These are phyloP conservation scores for Flexamia atlantica DNA, from an alignment of 2,888 invertebrate genomes.

Conservation along the genomic window DNA sequence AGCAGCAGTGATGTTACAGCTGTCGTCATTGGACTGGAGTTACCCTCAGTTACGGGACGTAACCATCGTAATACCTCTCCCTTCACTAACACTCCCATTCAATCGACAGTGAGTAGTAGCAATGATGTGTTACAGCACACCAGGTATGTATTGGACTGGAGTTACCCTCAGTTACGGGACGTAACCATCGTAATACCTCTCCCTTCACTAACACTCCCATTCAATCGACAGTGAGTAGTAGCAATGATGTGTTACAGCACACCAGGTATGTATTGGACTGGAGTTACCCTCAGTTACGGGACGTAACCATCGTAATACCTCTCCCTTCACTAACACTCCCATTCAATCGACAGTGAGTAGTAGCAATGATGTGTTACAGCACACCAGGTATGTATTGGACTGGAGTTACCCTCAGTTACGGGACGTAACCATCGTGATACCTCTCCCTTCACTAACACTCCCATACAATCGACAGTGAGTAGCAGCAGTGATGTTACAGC, in stretches of 20 bases:
- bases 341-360: too few relatives aligned
- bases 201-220: slow-evolving; percentile 73
- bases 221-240: not conserved
- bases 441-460: slow-evolving; percentile 75
- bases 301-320: slow-evolving; percentile 71
- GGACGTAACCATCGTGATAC: slow-evolving; percentile 68
- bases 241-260: slow-evolving; percentile 11
- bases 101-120: too few relatives aligned
- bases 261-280: not conserved
- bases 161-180: slow-evolving; percentile 56
- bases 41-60: too few relatives aligned
- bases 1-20: slow-evolving; percentile 10
- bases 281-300: slow-evolving; percentile 56
- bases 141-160: not conserved
- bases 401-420: slow-evolving; percentile 53
- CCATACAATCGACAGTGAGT: not conserved
- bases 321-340: slow-evolving; percentile 76
- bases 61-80: too few relatives aligned
- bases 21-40: too few relatives aligned
- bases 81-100: too few relatives aligned
- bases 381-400: not conserved
- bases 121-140: too few relatives aligned
- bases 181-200: slow-evolving; percentile 72
- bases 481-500: slow-evolving; percentile 5
- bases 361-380: too few relatives aligned